Percentiles rank a stretch among this genome's conserved stretches.
Conservation (phyloP, 1,140 invertebrate species). For the Temnothorax curvispinosus region DNA sequence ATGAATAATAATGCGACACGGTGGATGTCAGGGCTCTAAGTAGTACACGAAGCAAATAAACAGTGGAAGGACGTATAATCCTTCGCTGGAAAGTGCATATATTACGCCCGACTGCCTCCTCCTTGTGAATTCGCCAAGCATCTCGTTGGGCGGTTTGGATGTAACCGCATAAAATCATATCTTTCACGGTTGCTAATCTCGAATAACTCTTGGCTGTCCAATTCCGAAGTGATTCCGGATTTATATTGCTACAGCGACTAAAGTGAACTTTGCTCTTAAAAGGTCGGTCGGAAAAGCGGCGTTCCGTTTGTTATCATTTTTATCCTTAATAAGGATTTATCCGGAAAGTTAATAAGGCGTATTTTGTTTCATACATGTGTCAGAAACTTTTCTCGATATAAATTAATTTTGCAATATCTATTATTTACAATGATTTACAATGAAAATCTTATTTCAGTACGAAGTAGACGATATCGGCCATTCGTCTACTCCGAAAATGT, state of each 20-base stretch:
- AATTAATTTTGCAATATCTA: conserved; percentile 1
- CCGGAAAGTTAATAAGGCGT: background rate
- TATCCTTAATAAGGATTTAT: background rate
- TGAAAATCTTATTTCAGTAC: background rate
- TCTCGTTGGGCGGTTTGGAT: background rate
- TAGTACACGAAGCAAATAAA: conserved; percentile 58
- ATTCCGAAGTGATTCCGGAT: conserved; percentile 62
- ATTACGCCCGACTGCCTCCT: conserved; percentile 42
- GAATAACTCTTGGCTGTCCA: conserved; percentile 53
- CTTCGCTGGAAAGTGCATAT: conserved; percentile 31
- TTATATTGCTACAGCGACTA: conserved; percentile 39
- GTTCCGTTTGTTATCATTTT: background rate
- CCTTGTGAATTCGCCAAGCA: background rate
- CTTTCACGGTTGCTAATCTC: conserved; percentile 66
- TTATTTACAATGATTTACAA: background rate
- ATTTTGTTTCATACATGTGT: background rate
- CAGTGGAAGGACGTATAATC: conserved; percentile 61
- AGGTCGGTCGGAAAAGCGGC: conserved; percentile 14
- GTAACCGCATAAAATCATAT: conserved; percentile 62
- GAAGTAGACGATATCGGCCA: conserved; percentile 28
- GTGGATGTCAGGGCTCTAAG: conserved; percentile 59
- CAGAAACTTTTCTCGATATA: background rate
- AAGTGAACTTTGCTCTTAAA: conserved; percentile 35
- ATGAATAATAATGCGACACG: conserved; percentile 73
- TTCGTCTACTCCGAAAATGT: conserved; percentile 60